These are phyloP conservation scores for Aleiodes alternator DNA, from an alignment of 2,888 invertebrate species.

Conservation along the genomic window DNA sequence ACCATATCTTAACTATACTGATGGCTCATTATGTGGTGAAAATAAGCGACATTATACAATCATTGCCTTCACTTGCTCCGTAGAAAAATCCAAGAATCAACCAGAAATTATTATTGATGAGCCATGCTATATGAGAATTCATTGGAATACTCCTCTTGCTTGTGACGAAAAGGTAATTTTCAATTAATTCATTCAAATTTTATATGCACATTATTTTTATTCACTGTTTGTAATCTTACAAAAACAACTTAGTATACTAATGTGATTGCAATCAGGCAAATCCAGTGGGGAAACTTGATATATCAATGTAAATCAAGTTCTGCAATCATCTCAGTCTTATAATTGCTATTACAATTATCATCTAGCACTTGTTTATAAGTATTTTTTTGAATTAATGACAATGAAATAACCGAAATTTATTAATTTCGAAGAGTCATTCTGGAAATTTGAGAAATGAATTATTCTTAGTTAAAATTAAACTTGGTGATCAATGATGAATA, in stretches of 20 bases:
- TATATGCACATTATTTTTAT: conserved; percentile 26
- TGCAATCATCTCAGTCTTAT: conserved; percentile 46
- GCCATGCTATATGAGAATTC: conserved; percentile 63
- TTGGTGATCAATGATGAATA: too few species aligned
- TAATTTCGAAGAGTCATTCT: too few species aligned
- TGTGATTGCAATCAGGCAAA: conserved; percentile 18
- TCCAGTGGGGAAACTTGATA: not conserved
- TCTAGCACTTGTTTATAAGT: conserved; percentile 33
- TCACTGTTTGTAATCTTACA: conserved; percentile 33
- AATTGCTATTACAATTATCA: conserved; percentile 24
- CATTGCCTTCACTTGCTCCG: conserved; percentile 65
- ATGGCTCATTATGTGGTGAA: conserved; percentile 63
- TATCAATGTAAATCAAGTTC: not conserved
- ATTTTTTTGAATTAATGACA: conserved; percentile 29
- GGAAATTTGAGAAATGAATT: too few species aligned
- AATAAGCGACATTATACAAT: conserved; percentile 61
- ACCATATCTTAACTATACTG: conserved; percentile 70
- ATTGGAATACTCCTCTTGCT: conserved; percentile 64
- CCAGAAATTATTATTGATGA: conserved; percentile 61
- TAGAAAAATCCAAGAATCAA: conserved; percentile 53
- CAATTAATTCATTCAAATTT: conserved; percentile 32
- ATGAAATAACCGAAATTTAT: too few species aligned
- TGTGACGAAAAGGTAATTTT: conserved; percentile 61
- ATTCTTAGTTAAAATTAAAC: too few species aligned
- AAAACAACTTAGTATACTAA: conserved; percentile 38